Evolutionary conservation across 1,140 invertebrate genomes (phyloP), one percentile per base, ranked within the genome.

Genomic region (Ganaspis sp.): DNA sequence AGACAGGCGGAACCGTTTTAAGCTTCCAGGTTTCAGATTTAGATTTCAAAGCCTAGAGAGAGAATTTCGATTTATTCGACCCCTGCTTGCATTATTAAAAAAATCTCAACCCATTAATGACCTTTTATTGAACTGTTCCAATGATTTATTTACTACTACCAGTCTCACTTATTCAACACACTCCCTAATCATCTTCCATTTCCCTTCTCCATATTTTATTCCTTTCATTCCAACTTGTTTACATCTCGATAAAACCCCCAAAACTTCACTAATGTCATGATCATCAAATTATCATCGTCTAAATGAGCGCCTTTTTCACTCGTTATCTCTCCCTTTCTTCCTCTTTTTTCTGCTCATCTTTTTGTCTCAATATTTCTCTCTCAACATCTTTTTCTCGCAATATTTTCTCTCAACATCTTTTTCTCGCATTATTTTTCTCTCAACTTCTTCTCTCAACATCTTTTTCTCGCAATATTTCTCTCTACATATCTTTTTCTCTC

Each of bases 11-110:
- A 64, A 64, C 54, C 54, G 23, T 64, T 64, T 64, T 64, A 64
- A 64, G 54, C 23, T 26, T 64, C 54, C 21, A 8, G 54, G 54
- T 49, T 49, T 49, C 15, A 58, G 53, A 15, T 58, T 64, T 64
- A 5, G 23, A 29, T 29, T 12, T 64, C 54, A 64, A 29, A 26
- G 23, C 21, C 9, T 64, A 64, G 11, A 64, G 23, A 11, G 53
- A 15, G 9, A 64, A 64, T 64, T 64, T 29, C 54, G 21, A 64
- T 64, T 64, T 64, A 26, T 64, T 29, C 21, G 23, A 64, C 54
- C 45, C 54, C 54, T 64, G 54, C 54, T 64, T 64, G 29, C 19
- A 64, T 26, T 64, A 64, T 64, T 64, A 64, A 64, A 58, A 64
- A 64, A 26, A 12, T 64, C 54, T 26, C 23, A 23, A 64, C 54